Conservation (phyloP, 2,113 vertebrate genomes). For the Muntiacus muntjak region DNA sequence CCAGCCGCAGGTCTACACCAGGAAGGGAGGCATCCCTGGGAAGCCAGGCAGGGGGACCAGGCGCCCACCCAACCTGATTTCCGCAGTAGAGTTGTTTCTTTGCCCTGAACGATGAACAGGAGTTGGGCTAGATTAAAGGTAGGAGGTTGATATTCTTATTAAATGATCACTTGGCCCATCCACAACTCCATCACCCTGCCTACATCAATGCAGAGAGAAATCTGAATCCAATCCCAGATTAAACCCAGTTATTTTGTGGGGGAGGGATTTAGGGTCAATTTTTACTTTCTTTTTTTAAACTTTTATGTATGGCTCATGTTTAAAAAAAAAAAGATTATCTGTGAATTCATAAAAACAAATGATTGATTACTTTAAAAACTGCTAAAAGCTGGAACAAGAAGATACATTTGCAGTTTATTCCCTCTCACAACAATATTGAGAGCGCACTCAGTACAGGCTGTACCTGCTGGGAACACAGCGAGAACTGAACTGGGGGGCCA, state of each 20-base stretch:
- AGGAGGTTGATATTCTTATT: not conserved
- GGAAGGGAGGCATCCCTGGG: not conserved
- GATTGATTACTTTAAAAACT: not conserved
- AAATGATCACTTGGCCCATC: not conserved
- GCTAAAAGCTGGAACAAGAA: not conserved
- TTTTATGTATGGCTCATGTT: not conserved
- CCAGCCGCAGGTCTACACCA: not conserved
- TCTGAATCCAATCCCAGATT: not conserved
- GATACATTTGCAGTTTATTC: not conserved
- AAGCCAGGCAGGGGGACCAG: not conserved
- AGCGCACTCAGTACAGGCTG: not conserved
- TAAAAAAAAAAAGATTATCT: not conserved
- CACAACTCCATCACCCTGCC: not conserved
- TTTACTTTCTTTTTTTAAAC: not conserved
- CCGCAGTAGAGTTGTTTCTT: not conserved
- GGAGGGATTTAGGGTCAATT: not conserved
- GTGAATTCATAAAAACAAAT: not conserved
- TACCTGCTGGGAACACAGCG: not conserved
- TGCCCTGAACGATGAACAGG: not conserved
- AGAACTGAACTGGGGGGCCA: accelerated
- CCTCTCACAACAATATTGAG: not conserved
- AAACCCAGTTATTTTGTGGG: not conserved
- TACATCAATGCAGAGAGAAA: not conserved
- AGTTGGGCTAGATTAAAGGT: not conserved
- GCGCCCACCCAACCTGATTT: not conserved